These are phyloP conservation scores for Epinotia brunnichana DNA, from an alignment of 2,888 invertebrate species.

Conservation along the genomic window DNA sequence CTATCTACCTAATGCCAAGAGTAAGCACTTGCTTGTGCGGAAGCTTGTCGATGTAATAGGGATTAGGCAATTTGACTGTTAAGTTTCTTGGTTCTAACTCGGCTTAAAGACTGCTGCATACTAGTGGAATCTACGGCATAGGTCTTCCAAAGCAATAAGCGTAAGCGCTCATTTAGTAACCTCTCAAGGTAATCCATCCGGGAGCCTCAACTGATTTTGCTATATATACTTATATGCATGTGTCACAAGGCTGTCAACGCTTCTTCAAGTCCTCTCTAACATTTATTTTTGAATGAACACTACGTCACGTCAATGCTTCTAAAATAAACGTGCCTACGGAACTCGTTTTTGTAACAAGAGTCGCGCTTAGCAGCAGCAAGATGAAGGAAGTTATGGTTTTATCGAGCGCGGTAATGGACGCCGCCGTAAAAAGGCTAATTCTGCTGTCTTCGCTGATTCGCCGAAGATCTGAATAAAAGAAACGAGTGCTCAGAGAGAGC, in stretches of 20 bases:
- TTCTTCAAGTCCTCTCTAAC: too few species aligned
- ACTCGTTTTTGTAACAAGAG: background rate
- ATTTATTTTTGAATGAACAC: background rate
- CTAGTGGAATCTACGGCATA: too few species aligned
- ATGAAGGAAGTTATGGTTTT: slow-evolving; percentile 41
- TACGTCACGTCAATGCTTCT: background rate
- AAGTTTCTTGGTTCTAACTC: too few species aligned
- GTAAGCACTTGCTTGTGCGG: too few species aligned
- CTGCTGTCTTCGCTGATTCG: slow-evolving; percentile 32
- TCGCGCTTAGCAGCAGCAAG: slow-evolving; percentile 14
- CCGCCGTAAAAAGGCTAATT: slow-evolving; percentile 32
- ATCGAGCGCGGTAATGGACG: slow-evolving; percentile 35
- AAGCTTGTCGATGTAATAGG: too few species aligned
- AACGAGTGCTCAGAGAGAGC: slow-evolving; percentile 12
- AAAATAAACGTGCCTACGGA: slow-evolving; percentile 24
- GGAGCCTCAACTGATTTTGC: too few species aligned
- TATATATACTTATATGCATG: too few species aligned
- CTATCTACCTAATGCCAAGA: too few species aligned
- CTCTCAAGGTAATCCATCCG: background rate
- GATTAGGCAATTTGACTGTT: too few species aligned
- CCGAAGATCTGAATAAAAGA: slow-evolving; percentile 25
- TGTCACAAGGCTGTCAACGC: too few species aligned
- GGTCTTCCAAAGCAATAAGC: background rate
- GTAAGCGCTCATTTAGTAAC: background rate
- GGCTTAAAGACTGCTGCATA: too few species aligned